Percentiles rank a stretch among this genome's conserved stretches.
These are phyloP conservation scores for Ornithorhynchus anatinus DNA, from an alignment of 2,113 vertebrate genomes.

Conservation along the genomic window DNA sequence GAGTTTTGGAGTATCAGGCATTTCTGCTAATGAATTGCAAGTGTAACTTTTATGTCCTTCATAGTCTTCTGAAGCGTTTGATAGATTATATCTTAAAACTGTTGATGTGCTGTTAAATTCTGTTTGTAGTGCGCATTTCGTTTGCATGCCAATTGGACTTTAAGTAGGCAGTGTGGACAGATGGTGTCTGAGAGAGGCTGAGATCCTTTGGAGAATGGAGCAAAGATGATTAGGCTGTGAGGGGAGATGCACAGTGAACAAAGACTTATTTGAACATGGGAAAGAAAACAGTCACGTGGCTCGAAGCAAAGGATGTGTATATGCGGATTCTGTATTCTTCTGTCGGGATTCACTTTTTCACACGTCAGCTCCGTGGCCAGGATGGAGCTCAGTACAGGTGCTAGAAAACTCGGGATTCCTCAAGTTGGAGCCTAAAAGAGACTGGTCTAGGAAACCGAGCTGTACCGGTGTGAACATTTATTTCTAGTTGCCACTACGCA, in stretches of 20 bases:
- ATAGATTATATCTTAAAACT: conserved; percentile 68
- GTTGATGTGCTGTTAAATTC: conserved; percentile 63
- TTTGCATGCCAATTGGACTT: conserved; percentile 70
- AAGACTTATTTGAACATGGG: conserved; percentile 37
- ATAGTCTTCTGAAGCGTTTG: conserved; percentile 52
- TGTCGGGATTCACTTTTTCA: conserved; percentile 39
- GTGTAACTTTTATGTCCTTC: conserved; percentile 46
- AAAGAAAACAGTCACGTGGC: conserved; percentile 6
- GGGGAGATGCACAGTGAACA: conserved; percentile 52
- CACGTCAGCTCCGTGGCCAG: no score
- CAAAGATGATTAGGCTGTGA: conserved; percentile 58
- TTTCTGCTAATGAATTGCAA: conserved; percentile 47
- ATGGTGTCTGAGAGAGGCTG: conserved; percentile 67
- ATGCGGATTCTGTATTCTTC: conserved; percentile 29
- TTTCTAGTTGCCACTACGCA: background rate
- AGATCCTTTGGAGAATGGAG: conserved; percentile 57
- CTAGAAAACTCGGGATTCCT: no score
- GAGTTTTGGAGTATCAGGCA: conserved; percentile 34
- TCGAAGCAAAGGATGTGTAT: conserved; percentile 25
- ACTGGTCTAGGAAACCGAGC: background rate
- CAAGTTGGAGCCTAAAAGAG: no score
- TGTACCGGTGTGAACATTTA: background rate
- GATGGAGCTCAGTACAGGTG: no score
- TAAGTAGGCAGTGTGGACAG: conserved; percentile 64
- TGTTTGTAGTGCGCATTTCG: conserved; percentile 66